Evolutionary conservation across 1,140 invertebrate species (phyloP).

Genomic region (Spodoptera frugiperda): DNA sequence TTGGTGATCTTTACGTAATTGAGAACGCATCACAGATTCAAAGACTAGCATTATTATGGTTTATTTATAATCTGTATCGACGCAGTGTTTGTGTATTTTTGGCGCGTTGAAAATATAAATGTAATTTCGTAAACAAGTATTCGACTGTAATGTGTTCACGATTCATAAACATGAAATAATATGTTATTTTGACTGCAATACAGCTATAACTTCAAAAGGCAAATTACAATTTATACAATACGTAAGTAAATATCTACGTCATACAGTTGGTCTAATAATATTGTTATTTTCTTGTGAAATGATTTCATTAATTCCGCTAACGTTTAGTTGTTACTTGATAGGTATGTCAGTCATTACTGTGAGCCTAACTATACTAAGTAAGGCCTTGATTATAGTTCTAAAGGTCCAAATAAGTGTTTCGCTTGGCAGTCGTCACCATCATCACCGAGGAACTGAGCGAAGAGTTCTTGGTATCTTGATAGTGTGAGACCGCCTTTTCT

Average conservation of each 20-base stretch:
- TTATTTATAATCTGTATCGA: constrained; percentile 66
- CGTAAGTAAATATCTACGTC: too few species aligned
- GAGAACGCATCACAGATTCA: constrained; percentile 57
- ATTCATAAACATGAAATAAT: neutral
- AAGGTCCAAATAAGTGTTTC: constrained; percentile 92
- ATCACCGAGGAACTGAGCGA: constrained; percentile 93
- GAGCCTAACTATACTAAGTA: constrained; percentile 42
- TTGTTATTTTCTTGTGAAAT: neutral
- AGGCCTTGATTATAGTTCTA: constrained; percentile 78
- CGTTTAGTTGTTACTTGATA: constrained; percentile 41
- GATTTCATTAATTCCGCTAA: constrained; percentile 12
- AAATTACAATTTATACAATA: neutral
- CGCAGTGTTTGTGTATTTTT: constrained; percentile 61
- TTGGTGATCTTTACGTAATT: constrained; percentile 56
- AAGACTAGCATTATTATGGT: constrained; percentile 47
- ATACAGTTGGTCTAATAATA: too few species aligned
- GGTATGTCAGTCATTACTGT: constrained; percentile 58
- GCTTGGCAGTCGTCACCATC: constrained; percentile 90
- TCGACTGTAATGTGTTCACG: constrained; percentile 20
- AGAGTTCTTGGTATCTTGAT: constrained; percentile 93
- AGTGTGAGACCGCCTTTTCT: constrained; percentile 91
- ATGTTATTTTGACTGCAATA: neutral
- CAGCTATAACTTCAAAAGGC: neutral
- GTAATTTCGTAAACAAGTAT: constrained; percentile 53
- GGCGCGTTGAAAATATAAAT: constrained; percentile 61